Evolutionary conservation across 2,113 vertebrate species (phyloP), one percentile per base, ranked within the genome.

Genomic region (Myanophis thanlyinensis): DNA sequence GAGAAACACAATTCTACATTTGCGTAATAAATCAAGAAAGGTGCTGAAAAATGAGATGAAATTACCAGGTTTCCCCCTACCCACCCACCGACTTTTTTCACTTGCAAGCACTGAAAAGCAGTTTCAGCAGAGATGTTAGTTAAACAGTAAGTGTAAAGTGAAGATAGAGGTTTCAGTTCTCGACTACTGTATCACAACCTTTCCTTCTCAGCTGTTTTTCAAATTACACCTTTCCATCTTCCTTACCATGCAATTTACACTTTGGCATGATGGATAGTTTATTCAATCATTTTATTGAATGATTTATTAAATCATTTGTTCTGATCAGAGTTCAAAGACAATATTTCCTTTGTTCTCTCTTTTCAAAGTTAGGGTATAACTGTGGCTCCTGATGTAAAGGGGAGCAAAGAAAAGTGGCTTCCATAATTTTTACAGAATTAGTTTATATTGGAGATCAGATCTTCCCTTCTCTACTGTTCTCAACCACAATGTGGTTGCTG

Each of bases 331-430:
- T 86, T 84, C 30, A 12, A 91, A 62, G 56, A 49, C 67, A 59
- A 3, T 59, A 48, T 52, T 85, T 15, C n/a, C 90, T 93, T 93
- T 89, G 44, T 93, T 93, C 90, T 89, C 59, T 89, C 67, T 80
- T 93, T 62, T 87, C 93, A 91, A 86, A 62, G 90, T 73, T 89
- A 89, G 73, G 25, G 11, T 73, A 89, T 89, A 91, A 93, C 62
- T 89, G 88, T 30, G 8, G 52, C 90, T 91, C 67, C 23, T 46
- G 84, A 30, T 15, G 56, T 53, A 89, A 51, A 40, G 35, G 23
- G 35, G 49, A 59, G 62, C 89, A 56, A 30, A 30, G 44, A 49
- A 93, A 91, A 53, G 22, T n/a, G 47, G n/a, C 35, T 93, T 84
- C 30, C 20, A 84, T 84, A 20, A n/a, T 44, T 53, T 44, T 56